These are phyloP conservation scores for Eurosta solidaginis DNA, from an alignment of 1,140 invertebrate species.

Conservation along the genomic window DNA sequence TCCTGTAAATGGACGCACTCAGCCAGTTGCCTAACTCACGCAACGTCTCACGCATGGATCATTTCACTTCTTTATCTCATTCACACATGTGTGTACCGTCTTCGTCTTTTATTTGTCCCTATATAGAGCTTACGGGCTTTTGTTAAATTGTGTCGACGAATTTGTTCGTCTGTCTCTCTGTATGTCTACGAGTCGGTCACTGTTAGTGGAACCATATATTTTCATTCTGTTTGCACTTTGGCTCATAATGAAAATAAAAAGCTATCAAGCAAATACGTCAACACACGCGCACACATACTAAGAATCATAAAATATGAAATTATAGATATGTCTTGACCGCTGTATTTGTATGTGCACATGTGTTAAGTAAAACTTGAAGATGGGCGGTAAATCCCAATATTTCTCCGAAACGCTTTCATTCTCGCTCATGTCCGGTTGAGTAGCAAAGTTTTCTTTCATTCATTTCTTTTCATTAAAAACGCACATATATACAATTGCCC, in stretches of 20 bases:
- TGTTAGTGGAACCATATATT: not conserved
- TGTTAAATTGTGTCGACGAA: not conserved
- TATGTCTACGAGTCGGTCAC: not conserved
- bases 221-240: constrained; percentile 34
- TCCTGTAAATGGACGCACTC: not conserved
- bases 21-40: not conserved
- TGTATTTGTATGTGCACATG: not conserved
- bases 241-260: constrained; percentile 36
- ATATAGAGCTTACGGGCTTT: not conserved
- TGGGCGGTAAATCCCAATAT: not conserved
- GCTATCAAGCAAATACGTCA: constrained; percentile 1
- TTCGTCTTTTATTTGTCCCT: not conserved
- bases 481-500: not conserved
- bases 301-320: not conserved
- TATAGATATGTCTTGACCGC: not conserved
- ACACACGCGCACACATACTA: not conserved
- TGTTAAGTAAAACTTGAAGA: not conserved
- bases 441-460: not conserved
- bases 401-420: constrained; percentile 14
- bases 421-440: not conserved
- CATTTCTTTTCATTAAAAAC: not conserved
- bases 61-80: too few relatives aligned
- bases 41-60: not conserved
- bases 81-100: too few relatives aligned
- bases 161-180: not conserved